These are phyloP conservation scores for Halichoeres trimaculatus DNA, from an alignment of 2,113 vertebrate genomes.

Conservation along the genomic window DNA sequence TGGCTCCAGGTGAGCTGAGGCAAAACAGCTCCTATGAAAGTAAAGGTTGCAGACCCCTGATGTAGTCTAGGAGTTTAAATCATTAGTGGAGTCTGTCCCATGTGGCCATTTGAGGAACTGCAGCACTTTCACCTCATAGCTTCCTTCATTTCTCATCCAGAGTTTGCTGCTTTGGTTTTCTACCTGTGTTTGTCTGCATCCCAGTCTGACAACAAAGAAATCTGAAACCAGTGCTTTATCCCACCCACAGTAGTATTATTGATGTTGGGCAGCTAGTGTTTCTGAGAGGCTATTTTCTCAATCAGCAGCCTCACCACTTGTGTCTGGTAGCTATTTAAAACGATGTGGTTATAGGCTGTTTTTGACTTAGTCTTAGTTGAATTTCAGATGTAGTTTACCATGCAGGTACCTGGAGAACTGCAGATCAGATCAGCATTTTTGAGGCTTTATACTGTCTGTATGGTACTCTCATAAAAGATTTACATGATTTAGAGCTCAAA, in stretches of 20 bases:
- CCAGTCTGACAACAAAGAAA: slow-evolving; percentile 4
- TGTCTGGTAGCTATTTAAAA: slow-evolving; percentile 39
- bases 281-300: slow-evolving; percentile 42
- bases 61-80: neutral
- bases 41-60: too few relatives aligned
- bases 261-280: slow-evolving; percentile 46
- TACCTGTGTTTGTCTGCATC: slow-evolving; percentile 7
- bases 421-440: slow-evolving; percentile 8
- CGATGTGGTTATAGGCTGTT: slow-evolving; percentile 31
- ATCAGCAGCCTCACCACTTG: slow-evolving; percentile 30
- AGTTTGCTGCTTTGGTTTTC: slow-evolving; percentile 2
- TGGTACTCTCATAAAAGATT: too few relatives aligned
- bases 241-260: slow-evolving; percentile 21
- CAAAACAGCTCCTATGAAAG: too few relatives aligned
- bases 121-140: too few relatives aligned
- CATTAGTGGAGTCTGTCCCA: neutral
- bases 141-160: too few relatives aligned
- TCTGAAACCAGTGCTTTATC: slow-evolving; percentile 26
- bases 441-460: too few relatives aligned
- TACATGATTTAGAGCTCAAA: too few relatives aligned
- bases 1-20: too few relatives aligned
- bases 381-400: slow-evolving; percentile 8
- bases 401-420: neutral
- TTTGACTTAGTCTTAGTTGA: slow-evolving; percentile 16
- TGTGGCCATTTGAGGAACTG: neutral